Percentiles rank a stretch among this genome's conserved stretches.
Conservation (phyloP, 2,113 vertebrate genomes). For the Aix galericulata region DNA sequence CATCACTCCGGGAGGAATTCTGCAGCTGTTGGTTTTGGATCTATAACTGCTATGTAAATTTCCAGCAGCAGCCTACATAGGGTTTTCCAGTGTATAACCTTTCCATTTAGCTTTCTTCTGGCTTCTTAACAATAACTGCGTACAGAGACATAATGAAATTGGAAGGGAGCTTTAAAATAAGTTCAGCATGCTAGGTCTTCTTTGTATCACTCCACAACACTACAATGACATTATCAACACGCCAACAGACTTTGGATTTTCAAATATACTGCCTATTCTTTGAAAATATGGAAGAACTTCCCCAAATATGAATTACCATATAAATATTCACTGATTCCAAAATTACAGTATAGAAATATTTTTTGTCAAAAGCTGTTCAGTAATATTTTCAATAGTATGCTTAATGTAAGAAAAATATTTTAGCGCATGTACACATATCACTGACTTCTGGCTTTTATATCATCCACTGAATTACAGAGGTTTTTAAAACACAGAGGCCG, state of each 20-base stretch:
- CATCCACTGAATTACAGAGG: not conserved
- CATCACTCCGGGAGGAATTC: not conserved
- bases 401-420: not conserved
- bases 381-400: not conserved
- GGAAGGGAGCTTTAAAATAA: not conserved
- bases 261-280: not conserved
- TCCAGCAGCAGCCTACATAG: not conserved
- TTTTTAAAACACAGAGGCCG: not conserved
- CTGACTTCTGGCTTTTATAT: not conserved
- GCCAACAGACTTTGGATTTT: not conserved
- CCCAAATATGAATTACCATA: not conserved
- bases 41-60: not conserved
- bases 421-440: not conserved
- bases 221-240: not conserved
- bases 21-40: not conserved
- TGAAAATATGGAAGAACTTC: not conserved
- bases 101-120: not conserved
- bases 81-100: not conserved
- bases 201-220: not conserved
- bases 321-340: not conserved
- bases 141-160: not conserved
- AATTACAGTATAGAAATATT: not conserved
- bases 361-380: not conserved
- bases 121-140: not conserved
- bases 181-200: not conserved